Conservation (phyloP, 2,113 vertebrate genomes). For the Engraulis encrasicolus region DNA sequence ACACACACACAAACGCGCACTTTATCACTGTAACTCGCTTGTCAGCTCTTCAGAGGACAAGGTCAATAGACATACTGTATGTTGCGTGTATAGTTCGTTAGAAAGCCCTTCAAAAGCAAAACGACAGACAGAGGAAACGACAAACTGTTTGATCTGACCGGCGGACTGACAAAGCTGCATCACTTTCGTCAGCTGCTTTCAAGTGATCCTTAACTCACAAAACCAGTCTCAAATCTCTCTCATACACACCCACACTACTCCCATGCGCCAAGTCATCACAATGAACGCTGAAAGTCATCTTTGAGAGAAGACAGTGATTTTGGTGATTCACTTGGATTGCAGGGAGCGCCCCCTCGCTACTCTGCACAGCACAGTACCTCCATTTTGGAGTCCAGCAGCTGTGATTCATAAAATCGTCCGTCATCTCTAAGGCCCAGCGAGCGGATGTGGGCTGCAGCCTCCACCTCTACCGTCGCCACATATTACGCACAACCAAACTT, state of each 20-base stretch:
- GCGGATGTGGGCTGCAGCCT: constrained; percentile 18
- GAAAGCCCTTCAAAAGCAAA: too few species aligned
- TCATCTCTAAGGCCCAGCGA: constrained; percentile 50
- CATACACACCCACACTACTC: too few species aligned
- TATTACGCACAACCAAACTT: background rate
- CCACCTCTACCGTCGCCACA: too few species aligned
- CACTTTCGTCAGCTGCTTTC: background rate
- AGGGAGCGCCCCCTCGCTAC: too few species aligned
- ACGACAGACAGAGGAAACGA: too few species aligned
- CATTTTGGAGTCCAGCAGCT: constrained; percentile 38
- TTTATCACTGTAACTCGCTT: background rate
- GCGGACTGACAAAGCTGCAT: too few species aligned
- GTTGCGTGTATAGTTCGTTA: too few species aligned
- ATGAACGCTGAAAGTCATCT: constrained; percentile 11
- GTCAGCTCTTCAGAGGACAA: too few species aligned
- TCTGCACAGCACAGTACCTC: background rate
- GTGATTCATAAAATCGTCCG: constrained; percentile 50
- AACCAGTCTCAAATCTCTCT: background rate
- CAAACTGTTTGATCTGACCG: too few species aligned
- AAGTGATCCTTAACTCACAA: background rate
- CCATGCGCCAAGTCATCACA: background rate
- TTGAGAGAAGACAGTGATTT: constrained; percentile 22
- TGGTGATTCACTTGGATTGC: background rate
- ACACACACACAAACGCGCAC: background rate
- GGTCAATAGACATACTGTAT: too few species aligned